phyloP scores from a whole-genome alignment of 2,113 vertebrate species.

The Sminthopsis crassicaudata region DNA sequence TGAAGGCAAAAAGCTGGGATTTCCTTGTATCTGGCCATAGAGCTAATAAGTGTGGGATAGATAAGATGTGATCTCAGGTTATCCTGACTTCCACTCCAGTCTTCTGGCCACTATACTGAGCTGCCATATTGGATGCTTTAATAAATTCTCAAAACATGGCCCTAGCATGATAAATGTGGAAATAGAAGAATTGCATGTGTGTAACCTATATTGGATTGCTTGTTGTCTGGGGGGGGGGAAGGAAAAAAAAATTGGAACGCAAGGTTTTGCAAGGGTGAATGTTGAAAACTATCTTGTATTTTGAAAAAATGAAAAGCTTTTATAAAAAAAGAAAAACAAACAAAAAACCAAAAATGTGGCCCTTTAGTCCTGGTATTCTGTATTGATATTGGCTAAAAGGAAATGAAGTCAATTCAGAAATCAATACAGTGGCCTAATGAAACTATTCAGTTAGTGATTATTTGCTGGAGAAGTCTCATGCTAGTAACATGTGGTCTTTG shows the following conservation, averaged over 20 bases:
- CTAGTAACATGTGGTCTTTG: not conserved
- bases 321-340: too few relatives aligned
- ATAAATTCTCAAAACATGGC: not conserved
- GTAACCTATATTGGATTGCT: too few relatives aligned
- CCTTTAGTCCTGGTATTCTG: not conserved
- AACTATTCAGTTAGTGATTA: not conserved
- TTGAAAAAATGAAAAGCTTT: too few relatives aligned
- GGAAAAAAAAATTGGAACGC: too few relatives aligned
- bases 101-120: not conserved
- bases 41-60: not conserved
- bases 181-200: too few relatives aligned
- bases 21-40: not conserved
- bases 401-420: not conserved
- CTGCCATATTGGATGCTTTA: not conserved
- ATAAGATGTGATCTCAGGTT: not conserved
- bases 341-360: too few relatives aligned
- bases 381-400: constrained; percentile 7
- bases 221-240: too few relatives aligned
- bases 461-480: not conserved
- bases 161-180: too few relatives aligned
- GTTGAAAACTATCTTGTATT: too few relatives aligned
- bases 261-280: too few relatives aligned
- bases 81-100: not conserved
- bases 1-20: not conserved
- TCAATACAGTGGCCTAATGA: constrained; percentile 3